These are phyloP conservation scores for Abrostola tripartita DNA, from an alignment of 2,888 invertebrate species.

Conservation along the genomic window DNA sequence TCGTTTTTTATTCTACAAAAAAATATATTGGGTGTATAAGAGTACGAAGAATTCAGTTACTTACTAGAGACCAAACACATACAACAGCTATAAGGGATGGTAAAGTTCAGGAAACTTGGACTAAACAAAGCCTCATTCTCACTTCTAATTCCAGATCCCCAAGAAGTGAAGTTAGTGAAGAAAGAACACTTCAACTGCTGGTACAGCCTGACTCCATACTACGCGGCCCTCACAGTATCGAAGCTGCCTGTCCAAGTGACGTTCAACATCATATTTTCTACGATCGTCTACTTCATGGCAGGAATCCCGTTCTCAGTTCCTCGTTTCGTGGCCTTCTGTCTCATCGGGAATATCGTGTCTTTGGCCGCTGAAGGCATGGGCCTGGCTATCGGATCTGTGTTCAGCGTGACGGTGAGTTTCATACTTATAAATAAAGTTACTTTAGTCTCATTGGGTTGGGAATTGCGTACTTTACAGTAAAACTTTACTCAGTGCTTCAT, in stretches of 20 bases:
- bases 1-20: too few species aligned
- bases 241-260: slow-evolving; percentile 89
- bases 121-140: too few species aligned
- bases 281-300: slow-evolving; percentile 90
- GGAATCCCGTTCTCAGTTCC: slow-evolving; percentile 90
- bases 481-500: too few species aligned
- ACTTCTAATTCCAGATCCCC: slow-evolving; percentile 86
- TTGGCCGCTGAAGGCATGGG: slow-evolving; percentile 94
- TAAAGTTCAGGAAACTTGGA: too few species aligned
- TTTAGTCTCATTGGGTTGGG: too few species aligned
- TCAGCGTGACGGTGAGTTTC: slow-evolving; percentile 89
- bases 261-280: slow-evolving; percentile 89
- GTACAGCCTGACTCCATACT: slow-evolving; percentile 90
- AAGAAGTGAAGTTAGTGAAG: slow-evolving; percentile 90
- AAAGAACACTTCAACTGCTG: slow-evolving; percentile 92
- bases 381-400: slow-evolving; percentile 92
- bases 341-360: slow-evolving; percentile 91
- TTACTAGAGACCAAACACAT: too few species aligned
- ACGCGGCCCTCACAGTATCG: slow-evolving; percentile 89
- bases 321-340: slow-evolving; percentile 91
- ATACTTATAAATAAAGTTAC: too few species aligned
- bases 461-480: too few species aligned
- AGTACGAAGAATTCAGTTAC: too few species aligned
- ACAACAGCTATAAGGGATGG: too few species aligned
- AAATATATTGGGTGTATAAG: too few species aligned